Conservation (phyloP, 2,113 vertebrate species). For the Oreotrochilus melanogaster region DNA sequence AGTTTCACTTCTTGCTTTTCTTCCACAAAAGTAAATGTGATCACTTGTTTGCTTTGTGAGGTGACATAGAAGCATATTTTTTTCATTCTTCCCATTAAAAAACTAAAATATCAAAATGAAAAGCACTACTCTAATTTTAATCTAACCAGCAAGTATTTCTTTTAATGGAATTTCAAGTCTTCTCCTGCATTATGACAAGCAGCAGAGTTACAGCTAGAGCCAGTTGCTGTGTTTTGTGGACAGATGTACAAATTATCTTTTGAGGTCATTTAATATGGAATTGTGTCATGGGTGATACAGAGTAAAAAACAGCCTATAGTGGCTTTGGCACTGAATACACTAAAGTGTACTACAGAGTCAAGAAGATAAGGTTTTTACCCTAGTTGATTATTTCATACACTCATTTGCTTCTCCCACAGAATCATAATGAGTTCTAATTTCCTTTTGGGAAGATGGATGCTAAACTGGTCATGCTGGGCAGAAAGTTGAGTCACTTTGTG, state of each 20-base stretch:
- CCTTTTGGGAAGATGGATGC: neutral
- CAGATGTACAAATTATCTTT: neutral
- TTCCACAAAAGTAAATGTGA: neutral
- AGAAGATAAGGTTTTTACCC: neutral
- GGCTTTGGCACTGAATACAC: neutral
- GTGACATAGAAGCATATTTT: neutral
- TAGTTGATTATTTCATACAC: neutral
- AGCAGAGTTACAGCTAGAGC: neutral
- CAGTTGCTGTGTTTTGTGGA: neutral
- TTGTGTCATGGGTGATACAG: accelerated
- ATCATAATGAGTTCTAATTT: neutral
- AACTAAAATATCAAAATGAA: neutral
- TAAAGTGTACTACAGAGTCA: neutral
- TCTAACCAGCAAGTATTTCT: neutral
- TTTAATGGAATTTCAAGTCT: neutral
- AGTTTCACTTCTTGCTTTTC: neutral
- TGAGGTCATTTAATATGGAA: neutral
- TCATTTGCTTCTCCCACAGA: neutral
- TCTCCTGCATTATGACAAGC: neutral
- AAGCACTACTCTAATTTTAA: neutral
- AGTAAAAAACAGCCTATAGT: neutral
- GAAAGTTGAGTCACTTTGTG: too few species aligned
- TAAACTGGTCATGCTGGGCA: neutral
- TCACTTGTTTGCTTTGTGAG: neutral
- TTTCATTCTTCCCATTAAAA: neutral